Percentiles rank a stretch among this genome's conserved stretches.
These are phyloP conservation scores for Cistogaster globosa DNA, from an alignment of 2,888 invertebrate genomes.

Conservation along the genomic window DNA sequence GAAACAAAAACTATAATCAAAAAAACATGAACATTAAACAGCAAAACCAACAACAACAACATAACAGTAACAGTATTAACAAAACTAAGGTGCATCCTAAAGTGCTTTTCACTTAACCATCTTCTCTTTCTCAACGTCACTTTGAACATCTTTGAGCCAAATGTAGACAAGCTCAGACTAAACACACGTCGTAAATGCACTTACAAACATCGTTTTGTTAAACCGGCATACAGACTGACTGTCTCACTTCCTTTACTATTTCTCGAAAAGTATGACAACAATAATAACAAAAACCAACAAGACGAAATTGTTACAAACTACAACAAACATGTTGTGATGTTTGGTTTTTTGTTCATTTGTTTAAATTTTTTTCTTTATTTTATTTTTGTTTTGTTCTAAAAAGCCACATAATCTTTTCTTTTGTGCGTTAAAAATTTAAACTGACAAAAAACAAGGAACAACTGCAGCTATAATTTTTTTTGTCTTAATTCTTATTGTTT, in stretches of 20 bases:
- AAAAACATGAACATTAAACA: constrained; percentile 53
- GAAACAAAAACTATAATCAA: constrained; percentile 60
- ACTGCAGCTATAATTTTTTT: neutral
- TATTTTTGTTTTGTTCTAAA: constrained; percentile 10
- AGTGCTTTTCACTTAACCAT: constrained; percentile 59
- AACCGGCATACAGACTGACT: constrained; percentile 49
- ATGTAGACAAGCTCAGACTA: constrained; percentile 16
- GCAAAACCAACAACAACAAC: constrained; percentile 25
- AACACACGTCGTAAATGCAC: neutral
- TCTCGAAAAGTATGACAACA: constrained; percentile 38
- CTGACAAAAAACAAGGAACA: neutral
- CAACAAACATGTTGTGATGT: constrained; percentile 48
- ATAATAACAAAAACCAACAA: constrained; percentile 25
- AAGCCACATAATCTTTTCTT: constrained; percentile 48
- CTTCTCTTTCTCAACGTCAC: constrained; percentile 29
- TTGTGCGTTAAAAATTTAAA: constrained; percentile 50
- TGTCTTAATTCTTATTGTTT: neutral
- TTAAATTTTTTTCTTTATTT: neutral
- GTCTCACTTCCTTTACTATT: constrained; percentile 45
- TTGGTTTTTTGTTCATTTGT: constrained; percentile 22
- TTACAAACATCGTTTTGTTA: neutral
- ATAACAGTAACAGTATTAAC: neutral
- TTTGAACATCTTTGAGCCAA: constrained; percentile 26
- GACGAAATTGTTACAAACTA: constrained; percentile 59
- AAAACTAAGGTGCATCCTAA: constrained; percentile 64